phyloP scores from a whole-genome alignment of 64 coral and sea anemone genomes.

The Acropora yongei region DNA sequence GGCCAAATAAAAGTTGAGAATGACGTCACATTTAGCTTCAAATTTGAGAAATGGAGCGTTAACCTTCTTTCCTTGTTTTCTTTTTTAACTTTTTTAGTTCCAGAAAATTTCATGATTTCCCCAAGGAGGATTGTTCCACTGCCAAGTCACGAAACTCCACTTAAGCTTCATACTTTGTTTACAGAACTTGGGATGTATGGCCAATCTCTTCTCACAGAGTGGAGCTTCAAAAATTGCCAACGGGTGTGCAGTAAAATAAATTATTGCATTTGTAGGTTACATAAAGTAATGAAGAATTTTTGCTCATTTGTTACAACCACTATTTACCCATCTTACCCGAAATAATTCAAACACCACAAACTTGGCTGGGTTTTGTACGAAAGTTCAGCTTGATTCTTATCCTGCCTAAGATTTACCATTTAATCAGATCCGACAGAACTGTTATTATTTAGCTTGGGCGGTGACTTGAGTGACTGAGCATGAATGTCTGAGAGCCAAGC shows the following conservation, averaged over 20 bases:
- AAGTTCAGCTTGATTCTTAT: too few species aligned
- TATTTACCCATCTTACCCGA: too few species aligned
- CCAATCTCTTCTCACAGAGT: neutral
- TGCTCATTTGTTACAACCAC: too few species aligned
- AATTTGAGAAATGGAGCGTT: neutral
- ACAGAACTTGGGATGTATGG: neutral
- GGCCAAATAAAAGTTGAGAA: neutral
- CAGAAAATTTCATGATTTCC: neutral
- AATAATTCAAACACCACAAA: too few species aligned
- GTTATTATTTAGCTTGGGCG: too few species aligned
- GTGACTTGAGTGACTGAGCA: too few species aligned
- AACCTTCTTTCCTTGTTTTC: neutral
- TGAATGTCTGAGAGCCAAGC: too few species aligned
- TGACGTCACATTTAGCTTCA: conserved; percentile 13
- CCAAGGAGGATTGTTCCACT: neutral
- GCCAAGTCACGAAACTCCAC: neutral
- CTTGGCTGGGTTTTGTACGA: too few species aligned
- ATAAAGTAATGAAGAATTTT: too few species aligned
- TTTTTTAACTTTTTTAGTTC: neutral
- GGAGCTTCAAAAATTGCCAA: neutral
- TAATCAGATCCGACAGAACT: too few species aligned
- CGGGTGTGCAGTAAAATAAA: neutral
- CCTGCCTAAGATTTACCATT: too few species aligned
- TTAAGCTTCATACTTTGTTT: neutral
- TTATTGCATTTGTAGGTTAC: too few species aligned